Conservation (phyloP, 1,140 invertebrate species). For the Popillia japonica region DNA sequence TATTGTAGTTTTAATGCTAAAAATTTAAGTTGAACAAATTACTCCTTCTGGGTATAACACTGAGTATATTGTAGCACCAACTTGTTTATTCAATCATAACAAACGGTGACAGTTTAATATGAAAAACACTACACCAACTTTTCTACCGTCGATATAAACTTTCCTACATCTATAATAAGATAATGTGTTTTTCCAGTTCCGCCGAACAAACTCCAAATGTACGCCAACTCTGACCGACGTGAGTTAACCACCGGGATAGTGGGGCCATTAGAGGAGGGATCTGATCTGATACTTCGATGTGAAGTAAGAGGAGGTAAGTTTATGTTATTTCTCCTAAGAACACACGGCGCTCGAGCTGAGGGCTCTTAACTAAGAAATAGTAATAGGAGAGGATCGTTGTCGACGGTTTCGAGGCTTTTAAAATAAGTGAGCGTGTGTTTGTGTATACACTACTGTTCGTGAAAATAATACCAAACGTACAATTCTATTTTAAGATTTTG, state of each 20-base stretch:
- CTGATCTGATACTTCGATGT: constrained; percentile 82
- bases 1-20: too few relatives aligned
- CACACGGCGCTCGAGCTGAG: background rate
- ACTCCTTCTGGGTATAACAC: too few relatives aligned
- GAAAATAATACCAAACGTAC: too few relatives aligned
- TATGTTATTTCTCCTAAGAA: constrained; percentile 13
- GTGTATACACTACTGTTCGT: too few relatives aligned
- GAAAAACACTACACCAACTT: background rate
- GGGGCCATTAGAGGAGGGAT: constrained; percentile 84
- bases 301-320: constrained; percentile 88
- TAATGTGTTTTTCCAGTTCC: constrained; percentile 73
- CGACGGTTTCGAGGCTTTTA: background rate
- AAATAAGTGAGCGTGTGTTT: too few relatives aligned
- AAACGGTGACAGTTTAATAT: too few relatives aligned
- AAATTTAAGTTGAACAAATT: too few relatives aligned
- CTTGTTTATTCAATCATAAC: too few relatives aligned
- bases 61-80: too few relatives aligned
- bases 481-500: too few relatives aligned
- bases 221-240: constrained; percentile 77
- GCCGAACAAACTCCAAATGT: constrained; percentile 83
- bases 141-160: background rate
- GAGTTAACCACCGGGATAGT: constrained; percentile 74
- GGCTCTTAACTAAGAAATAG: background rate
- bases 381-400: too few relatives aligned
- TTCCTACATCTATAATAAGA: constrained; percentile 7